Percentiles rank a stretch among this genome's conserved stretches.
Evolutionary conservation across 1,140 invertebrate species (phyloP).

Genomic region (Vanessa atalanta): DNA sequence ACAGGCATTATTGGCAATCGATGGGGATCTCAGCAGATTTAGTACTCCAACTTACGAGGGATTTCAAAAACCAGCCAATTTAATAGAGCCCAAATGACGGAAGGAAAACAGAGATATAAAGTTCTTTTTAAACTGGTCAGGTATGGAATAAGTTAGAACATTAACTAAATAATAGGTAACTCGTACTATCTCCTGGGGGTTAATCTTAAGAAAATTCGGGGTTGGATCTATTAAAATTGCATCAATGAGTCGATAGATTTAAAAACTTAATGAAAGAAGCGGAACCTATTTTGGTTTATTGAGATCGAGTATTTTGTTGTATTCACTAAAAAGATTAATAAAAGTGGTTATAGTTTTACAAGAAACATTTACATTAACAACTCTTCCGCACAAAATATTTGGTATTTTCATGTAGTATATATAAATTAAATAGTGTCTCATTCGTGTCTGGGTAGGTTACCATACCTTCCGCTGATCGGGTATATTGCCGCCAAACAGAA

Average conservation of each 20-base stretch:
- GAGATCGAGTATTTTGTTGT: too few relatives aligned
- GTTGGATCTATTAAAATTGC: constrained; percentile 37
- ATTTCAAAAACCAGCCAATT: constrained; percentile 48
- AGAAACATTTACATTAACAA: too few relatives aligned
- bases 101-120: constrained; percentile 11
- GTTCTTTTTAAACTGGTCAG: constrained; percentile 37
- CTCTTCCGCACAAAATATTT: too few relatives aligned
- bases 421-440: too few relatives aligned
- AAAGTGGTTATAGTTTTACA: too few relatives aligned
- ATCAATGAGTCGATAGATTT: not conserved
- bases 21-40: constrained; percentile 54
- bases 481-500: too few relatives aligned
- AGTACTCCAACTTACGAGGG: constrained; percentile 47
- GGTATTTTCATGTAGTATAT: too few relatives aligned
- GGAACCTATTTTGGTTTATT: too few relatives aligned
- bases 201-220: constrained; percentile 44
- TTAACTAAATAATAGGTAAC: constrained; percentile 50
- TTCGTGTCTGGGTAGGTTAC: too few relatives aligned
- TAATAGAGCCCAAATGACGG: constrained; percentile 14
- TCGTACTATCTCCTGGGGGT: constrained; percentile 42
- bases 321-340: too few relatives aligned
- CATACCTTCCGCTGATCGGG: too few relatives aligned
- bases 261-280: not conserved
- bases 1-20: constrained; percentile 58
- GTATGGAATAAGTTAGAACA: constrained; percentile 43